Percentiles rank a stretch among this genome's conserved stretches.
Evolutionary conservation across 2,113 vertebrate genomes (phyloP).

Genomic region (Odontophorus gujanensis): DNA sequence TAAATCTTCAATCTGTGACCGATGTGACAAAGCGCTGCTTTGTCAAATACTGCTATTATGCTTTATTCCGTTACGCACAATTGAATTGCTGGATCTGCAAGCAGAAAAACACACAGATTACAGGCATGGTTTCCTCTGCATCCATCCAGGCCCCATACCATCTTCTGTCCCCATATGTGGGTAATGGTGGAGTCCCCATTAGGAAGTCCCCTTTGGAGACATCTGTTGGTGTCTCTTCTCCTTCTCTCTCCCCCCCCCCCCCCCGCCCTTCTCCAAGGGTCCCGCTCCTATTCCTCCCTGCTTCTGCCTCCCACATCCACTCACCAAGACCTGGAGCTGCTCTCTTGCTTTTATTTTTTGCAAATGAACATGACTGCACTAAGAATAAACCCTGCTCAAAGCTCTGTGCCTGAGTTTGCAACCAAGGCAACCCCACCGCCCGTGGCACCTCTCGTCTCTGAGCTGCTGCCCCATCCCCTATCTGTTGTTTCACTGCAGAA

Average conservation of each 20-base stretch:
- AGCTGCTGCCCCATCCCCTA: not conserved
- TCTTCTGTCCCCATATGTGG: not conserved
- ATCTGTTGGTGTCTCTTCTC: not conserved
- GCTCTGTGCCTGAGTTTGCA: not conserved
- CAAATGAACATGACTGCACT: not conserved
- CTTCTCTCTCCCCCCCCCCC: too few species aligned
- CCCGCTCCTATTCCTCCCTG: not conserved
- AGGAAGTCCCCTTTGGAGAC: not conserved
- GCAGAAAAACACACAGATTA: not conserved
- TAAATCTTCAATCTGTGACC: slow-evolving; percentile 30
- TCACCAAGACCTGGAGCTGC: not conserved
- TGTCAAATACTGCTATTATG: slow-evolving; percentile 26
- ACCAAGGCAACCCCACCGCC: not conserved
- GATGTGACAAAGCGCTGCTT: slow-evolving; percentile 24
- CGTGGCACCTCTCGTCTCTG: fast-evolving
- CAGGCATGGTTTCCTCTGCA: not conserved
- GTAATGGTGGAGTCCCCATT: fast-evolving
- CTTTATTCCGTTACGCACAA: slow-evolving; percentile 36
- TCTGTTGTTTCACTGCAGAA: not conserved
- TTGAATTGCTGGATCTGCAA: not conserved
- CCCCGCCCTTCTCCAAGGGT: not conserved
- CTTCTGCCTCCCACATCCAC: not conserved
- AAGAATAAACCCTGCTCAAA: not conserved
- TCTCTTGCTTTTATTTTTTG: not conserved
- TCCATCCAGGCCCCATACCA: not conserved